phyloP scores from a whole-genome alignment of 2,888 invertebrate genomes.

The Drosophila fungiperda region DNA sequence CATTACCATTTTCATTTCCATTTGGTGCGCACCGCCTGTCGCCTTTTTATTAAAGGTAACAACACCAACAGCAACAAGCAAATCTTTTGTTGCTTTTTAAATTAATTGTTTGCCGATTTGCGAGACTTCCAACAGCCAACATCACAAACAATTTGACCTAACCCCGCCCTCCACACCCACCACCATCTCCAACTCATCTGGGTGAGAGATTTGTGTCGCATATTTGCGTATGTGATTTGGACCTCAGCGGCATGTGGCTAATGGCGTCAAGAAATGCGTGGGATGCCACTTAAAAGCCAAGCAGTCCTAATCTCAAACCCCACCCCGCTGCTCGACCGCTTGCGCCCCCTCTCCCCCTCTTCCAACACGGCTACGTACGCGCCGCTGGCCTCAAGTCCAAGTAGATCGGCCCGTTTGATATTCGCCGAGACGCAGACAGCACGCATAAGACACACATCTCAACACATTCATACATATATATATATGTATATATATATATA shows the following conservation, averaged over 20 bases:
- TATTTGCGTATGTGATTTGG: constrained; percentile 74
- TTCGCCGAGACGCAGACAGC: constrained; percentile 40
- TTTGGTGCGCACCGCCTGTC: constrained; percentile 3
- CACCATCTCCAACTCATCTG: neutral
- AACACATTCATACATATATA: neutral
- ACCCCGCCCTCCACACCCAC: no score
- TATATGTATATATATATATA: neutral
- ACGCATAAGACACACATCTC: constrained; percentile 17
- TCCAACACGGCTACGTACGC: neutral
- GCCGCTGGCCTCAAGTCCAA: constrained; percentile 39
- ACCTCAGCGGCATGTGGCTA: constrained; percentile 61
- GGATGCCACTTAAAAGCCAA: constrained; percentile 51
- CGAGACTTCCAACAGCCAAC: neutral
- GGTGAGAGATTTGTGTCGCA: constrained; percentile 16
- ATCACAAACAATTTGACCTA: neutral
- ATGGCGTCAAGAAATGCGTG: constrained; percentile 72
- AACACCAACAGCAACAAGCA: constrained; percentile 1
- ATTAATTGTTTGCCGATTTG: constrained; percentile 51
- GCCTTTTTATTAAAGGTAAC: constrained; percentile 55
- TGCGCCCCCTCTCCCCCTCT: neutral
- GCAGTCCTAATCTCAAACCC: constrained; percentile 7
- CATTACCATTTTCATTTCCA: constrained; percentile 32
- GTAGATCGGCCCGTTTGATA: constrained; percentile 53
- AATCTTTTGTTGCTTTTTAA: constrained; percentile 16
- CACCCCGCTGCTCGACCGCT: neutral